Evolutionary conservation across 2,888 invertebrate species (phyloP), one percentile per base, ranked within the genome.

Genomic region (Phyllotreta striolata): DNA sequence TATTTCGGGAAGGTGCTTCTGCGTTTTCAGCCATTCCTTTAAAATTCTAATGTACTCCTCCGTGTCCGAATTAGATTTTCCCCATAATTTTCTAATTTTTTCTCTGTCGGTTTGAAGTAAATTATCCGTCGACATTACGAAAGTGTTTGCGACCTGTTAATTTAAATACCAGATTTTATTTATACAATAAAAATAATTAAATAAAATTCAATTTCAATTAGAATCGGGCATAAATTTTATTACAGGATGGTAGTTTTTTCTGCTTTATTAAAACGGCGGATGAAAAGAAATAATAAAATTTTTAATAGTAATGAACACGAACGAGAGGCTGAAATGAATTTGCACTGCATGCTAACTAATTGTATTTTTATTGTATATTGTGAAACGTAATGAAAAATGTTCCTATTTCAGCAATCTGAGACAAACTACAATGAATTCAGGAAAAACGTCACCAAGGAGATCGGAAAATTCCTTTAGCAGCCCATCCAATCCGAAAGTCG

Each of bases 401-500:
- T 43, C 39, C 34, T 38, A 39, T 47, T 46, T 57, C 24, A 80
- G 80, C 76, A 78, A 78, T 79, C 79, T 1, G 70, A 76, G 34
- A 67, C 67, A 52, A 77, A 74, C 47, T 66, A 75, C 49, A 71
- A 66, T 3, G 76, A 78, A 55, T 80, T 76, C 55, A 76, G 70
- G 44, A 77, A 68, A 60, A 80, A 81, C 63, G 77, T 78, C 55
- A 74, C 78, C 0, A 67, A 70, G 37, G 80, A 81, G 72, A 71
- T 80, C 38, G 78, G 79, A 14, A 81, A 79, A 72, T 80, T 77
- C 68, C 72, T 80, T 39, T 81, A 74, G 68, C 49, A 35, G 39
- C 12, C 8, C 39, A 64, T 6, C 34, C 39, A 57, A 41, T 8
- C 55, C 57, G 56, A 51, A 41, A 14, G 39, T 63, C 60, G 55